phyloP scores from a whole-genome alignment of 2,797 vertebrate species.

The Oreochromis mossambicus region DNA sequence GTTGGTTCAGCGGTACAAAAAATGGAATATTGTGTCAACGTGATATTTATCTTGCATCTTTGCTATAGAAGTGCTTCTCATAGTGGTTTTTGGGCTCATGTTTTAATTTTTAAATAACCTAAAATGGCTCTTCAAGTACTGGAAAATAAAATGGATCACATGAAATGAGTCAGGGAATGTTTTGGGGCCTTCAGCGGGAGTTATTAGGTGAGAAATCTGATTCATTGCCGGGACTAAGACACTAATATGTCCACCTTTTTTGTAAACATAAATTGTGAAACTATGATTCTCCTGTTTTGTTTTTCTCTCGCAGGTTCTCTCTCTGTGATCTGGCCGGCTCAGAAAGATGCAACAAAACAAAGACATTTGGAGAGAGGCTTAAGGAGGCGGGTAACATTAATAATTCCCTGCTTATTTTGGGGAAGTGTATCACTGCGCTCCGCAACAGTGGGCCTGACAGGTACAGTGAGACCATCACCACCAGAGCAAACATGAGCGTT shows the following conservation, averaged over 20 bases:
- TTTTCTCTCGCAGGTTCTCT: conserved; percentile 75
- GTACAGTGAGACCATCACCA: conserved; percentile 51
- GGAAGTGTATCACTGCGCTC: conserved; percentile 86
- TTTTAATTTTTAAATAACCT: not conserved
- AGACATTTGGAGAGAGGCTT: conserved; percentile 84
- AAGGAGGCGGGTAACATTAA: conserved; percentile 93
- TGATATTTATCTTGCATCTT: not conserved
- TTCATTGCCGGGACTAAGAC: not conserved
- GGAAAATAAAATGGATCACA: not conserved
- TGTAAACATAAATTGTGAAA: not conserved
- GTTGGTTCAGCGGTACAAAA: not conserved
- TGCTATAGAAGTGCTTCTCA: not conserved
- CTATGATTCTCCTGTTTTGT: too few relatives aligned
- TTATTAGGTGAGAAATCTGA: not conserved
- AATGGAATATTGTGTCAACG: not conserved
- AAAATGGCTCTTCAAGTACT: not conserved
- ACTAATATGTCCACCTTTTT: not conserved
- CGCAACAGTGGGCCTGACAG: conserved; percentile 82
- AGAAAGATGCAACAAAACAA: conserved; percentile 88
- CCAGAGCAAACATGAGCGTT: not conserved
- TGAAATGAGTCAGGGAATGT: not conserved
- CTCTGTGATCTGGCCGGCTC: conserved; percentile 91
- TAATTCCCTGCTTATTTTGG: conserved; percentile 89
- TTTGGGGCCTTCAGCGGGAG: not conserved
- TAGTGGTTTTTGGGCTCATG: not conserved